Evolutionary conservation across 2,888 invertebrate species (phyloP).

Genomic region (Noctua janthe): DNA sequence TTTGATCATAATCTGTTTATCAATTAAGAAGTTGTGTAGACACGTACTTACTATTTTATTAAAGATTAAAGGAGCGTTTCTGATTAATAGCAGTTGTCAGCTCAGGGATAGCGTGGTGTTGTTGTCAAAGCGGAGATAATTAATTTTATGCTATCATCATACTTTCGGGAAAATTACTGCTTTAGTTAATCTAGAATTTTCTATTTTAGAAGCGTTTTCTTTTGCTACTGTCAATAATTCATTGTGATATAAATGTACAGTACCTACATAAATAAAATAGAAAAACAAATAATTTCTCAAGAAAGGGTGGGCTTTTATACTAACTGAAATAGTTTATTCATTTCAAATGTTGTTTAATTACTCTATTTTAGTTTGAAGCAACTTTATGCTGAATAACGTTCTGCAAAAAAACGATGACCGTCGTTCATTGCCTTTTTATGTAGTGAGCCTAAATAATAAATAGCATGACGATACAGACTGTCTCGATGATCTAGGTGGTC

Average conservation of each 20-base stretch:
- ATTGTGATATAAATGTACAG: not conserved
- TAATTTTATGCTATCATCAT: not conserved
- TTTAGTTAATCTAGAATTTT: not conserved
- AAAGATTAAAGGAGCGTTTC: not conserved
- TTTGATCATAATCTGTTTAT: not conserved
- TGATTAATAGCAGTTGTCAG: conserved; percentile 35
- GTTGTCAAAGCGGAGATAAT: conserved; percentile 13
- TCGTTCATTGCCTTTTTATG: not conserved
- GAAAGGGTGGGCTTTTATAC: not conserved
- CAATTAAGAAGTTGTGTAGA: not conserved
- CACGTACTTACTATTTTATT: not conserved
- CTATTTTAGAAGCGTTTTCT: not conserved
- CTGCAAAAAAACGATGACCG: not conserved
- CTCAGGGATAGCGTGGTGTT: conserved; percentile 9
- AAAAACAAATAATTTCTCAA: not conserved
- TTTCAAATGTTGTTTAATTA: not conserved
- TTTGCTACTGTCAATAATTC: not conserved
- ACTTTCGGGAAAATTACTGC: not conserved
- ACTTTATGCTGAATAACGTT: too few relatives aligned
- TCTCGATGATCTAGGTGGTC: too few relatives aligned
- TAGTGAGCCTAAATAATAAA: too few relatives aligned
- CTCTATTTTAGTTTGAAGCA: too few relatives aligned
- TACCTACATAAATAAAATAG: not conserved
- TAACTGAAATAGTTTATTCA: not conserved
- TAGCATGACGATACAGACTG: not conserved